These are phyloP conservation scores for Sebastes wilsoni DNA, from an alignment of 2,797 vertebrate species.

Conservation along the genomic window DNA sequence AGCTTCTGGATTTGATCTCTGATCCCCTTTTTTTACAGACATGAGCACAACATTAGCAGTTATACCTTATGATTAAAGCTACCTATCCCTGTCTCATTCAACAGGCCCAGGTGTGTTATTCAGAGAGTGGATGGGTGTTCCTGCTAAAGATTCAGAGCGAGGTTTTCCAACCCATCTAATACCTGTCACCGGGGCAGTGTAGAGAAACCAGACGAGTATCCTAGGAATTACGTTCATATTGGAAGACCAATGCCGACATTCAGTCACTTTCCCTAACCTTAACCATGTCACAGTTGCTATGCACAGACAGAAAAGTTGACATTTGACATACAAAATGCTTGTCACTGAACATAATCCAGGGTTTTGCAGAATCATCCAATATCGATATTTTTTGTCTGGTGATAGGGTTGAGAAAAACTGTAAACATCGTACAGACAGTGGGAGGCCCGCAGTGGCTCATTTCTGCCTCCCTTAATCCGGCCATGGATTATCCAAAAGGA, in stretches of 20 bases:
- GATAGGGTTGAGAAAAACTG: background rate
- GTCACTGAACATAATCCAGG: background rate
- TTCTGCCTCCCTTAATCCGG: conserved; percentile 1
- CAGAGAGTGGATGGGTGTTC: background rate
- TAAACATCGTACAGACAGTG: conserved; percentile 1
- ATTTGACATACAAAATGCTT: background rate
- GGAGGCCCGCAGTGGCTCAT: background rate
- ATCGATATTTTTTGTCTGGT: background rate
- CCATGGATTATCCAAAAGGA: conserved; percentile 11
- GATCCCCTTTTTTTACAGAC: conserved; percentile 64
- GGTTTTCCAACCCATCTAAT: conserved; percentile 7
- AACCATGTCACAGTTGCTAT: background rate
- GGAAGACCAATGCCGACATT: background rate
- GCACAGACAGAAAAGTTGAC: background rate
- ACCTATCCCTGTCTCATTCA: conserved; percentile 21
- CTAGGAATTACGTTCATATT: background rate
- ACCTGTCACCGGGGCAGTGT: background rate
- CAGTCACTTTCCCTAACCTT: background rate
- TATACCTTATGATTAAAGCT: conserved; percentile 52
- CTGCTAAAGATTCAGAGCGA: background rate
- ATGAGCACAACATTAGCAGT: conserved; percentile 62
- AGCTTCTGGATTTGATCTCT: conserved; percentile 68
- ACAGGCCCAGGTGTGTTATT: conserved; percentile 14
- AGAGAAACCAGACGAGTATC: background rate
- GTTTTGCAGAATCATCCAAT: background rate